phyloP scores from a whole-genome alignment of 2,888 invertebrate species.

The Philereme transversata region DNA sequence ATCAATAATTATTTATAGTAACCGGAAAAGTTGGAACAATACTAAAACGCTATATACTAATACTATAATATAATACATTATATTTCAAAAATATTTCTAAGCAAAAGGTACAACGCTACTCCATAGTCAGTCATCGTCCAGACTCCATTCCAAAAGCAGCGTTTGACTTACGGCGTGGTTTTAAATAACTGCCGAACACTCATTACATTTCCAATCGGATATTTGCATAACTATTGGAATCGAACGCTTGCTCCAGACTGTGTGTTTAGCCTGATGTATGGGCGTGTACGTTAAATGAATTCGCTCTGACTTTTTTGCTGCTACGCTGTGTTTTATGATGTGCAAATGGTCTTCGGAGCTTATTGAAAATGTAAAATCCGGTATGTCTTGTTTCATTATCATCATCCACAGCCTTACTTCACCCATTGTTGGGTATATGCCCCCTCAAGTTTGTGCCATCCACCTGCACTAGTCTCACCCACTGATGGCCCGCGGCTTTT shows the following conservation, averaged over 20 bases:
- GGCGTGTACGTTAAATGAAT: constrained; percentile 69
- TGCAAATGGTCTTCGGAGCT: constrained; percentile 22
- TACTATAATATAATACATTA: no score
- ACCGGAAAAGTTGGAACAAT: no score
- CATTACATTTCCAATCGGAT: constrained; percentile 76
- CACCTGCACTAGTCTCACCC: no score
- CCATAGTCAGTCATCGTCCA: constrained; percentile 44
- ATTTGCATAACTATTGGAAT: constrained; percentile 84
- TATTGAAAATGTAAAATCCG: constrained; percentile 2
- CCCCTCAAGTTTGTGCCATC: no score
- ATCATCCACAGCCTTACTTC: no score
- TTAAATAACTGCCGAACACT: constrained; percentile 82
- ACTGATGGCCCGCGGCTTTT: no score
- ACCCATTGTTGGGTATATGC: no score
- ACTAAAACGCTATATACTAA: no score
- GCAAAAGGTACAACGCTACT: constrained; percentile 36
- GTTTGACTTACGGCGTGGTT: constrained; percentile 79
- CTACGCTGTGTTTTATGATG: constrained; percentile 27
- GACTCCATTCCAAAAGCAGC: constrained; percentile 68
- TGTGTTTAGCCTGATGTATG: constrained; percentile 80
- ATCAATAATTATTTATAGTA: no score
- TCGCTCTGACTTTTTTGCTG: constrained; percentile 41
- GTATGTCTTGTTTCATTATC: no score
- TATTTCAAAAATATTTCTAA: no score
- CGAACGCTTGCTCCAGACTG: constrained; percentile 62